These are phyloP conservation scores for Apogon talboti DNA, from an alignment of 2,797 vertebrate genomes.

Conservation along the genomic window DNA sequence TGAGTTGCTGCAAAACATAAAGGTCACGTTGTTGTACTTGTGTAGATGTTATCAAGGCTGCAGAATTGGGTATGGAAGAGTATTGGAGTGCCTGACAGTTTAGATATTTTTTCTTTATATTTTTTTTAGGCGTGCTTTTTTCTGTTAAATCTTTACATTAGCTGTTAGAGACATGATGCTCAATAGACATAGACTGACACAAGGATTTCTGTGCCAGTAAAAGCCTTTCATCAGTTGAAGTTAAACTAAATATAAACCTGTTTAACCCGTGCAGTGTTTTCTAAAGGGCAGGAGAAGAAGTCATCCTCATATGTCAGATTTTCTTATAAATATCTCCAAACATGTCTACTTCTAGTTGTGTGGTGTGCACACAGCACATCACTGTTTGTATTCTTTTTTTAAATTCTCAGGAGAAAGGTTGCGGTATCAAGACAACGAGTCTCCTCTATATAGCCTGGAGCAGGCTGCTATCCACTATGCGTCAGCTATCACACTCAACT, in stretches of 20 bases:
- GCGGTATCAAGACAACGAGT: conserved; percentile 53
- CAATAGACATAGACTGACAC: no score
- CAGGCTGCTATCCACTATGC: conserved; percentile 71
- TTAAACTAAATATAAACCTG: background rate
- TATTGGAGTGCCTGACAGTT: no score
- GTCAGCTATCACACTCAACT: conserved; percentile 72
- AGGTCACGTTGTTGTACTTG: conserved; percentile 13
- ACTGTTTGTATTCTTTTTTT: conserved; percentile 1
- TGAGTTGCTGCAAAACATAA: conserved; percentile 18
- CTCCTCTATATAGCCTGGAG: conserved; percentile 70
- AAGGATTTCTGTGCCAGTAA: no score
- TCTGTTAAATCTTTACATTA: no score
- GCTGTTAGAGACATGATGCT: no score
- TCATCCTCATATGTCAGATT: conserved; percentile 8
- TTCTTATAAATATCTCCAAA: conserved; percentile 14
- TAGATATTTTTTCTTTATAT: no score
- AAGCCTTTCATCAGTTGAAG: background rate
- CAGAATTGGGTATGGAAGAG: background rate
- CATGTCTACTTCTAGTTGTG: background rate
- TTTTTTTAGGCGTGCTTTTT: no score
- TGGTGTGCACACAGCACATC: background rate
- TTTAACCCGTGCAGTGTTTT: background rate
- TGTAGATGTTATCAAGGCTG: background rate
- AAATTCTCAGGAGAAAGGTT: conserved; percentile 56
- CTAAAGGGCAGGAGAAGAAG: background rate